Evolutionary conservation across 2,113 vertebrate species (phyloP), one percentile per base, ranked within the genome.

Genomic region (Oreochromis niloticus): DNA sequence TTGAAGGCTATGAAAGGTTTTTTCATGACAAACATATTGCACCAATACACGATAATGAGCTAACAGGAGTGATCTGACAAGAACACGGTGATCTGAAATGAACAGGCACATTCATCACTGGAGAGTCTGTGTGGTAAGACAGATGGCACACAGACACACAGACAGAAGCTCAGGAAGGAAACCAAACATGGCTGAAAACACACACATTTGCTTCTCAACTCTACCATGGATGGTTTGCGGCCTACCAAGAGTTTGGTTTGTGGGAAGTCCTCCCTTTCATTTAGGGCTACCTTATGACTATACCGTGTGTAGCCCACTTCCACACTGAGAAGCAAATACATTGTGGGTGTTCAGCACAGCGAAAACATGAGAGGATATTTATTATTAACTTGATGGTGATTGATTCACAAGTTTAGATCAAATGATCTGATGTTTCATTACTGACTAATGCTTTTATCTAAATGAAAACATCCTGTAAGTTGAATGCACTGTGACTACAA

Each of bases 171-270:
- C 84, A 59, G 83, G 56, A 89, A 85, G 90, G 87, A 95, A 93
- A 93, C 84, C 88, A 85, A 94, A 93, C 87, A 87, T 85, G 89
- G 85, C 82, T 82, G 80, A 86, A 91, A 91, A 94, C 93, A 92
- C 85, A 89, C 88, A 91, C 80, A n/a, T 81, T 85, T 54, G 81
- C 81, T 75, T 84, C 57, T 81, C 1, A 2, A 75, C 32, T 61
- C 59, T 32, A 54, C 85, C 48, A 46, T 36, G 22, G 59, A 85
- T 81, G 89, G 92, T 90, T 93, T 94, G 94, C 87, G 94, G 92
- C 92, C 80, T 87, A 94, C 95, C 93, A 85, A 88, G 80, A 90
- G 88, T 92, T 93, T 93, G 90, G 86, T 88, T 89, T 89, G 86
- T 90, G 89, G 89, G 17, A 66, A 84, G 84, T 48, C 84, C 54